Base-by-base conservation (phyloP, 2,797 vertebrate species). In the Hemibagrus guttatus region DNA sequence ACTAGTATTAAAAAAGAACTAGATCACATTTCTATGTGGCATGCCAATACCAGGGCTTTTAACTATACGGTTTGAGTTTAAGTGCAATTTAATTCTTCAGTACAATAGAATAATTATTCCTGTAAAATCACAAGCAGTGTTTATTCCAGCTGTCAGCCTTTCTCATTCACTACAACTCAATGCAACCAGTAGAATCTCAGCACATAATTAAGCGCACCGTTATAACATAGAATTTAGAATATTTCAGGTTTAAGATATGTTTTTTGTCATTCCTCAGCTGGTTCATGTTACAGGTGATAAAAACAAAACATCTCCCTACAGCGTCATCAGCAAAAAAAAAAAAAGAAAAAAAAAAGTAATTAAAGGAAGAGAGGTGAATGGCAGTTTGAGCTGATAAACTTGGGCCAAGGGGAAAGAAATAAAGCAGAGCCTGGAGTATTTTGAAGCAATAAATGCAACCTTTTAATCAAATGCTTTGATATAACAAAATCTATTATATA, bases 281-380 rank as follows among this genome's bases (percentile, higher is more conserved):
- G 82, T 49, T 78, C 17, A 52, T 21, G 58, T 4, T 68, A 69
- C 71, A 79, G 64, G 76, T 74, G 52, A 54, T 74, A 81, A 85
- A 87, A 79, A 72, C 21, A 84, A 61, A 72, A 52, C 54, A 59
- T 39, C 28, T 80, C 56, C 75, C 66, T 39, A 63, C 56, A 71
- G 82, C 74, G 28, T 80, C 54, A 71, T 87, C 82, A 80, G 66
- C 82, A n/a, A 59, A 63, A 14, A 52, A 63, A 71, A 69, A 42
- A n/a, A 59, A 63, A 14, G 39, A 63, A 71, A 69, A 42, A 52
- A 58, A 35, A 58, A n/a, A 49, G 54, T 84, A 80, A 84, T 87
- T 87, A 74, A 74, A 68, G 54, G 63, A 71, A 28, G 76, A 72
- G 23, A 56, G 82, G 66, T 72, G 66, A 74, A 81, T 42, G 58